Percentiles rank a stretch among this genome's conserved stretches.
phyloP scores from a whole-genome alignment of 2,797 vertebrate genomes.

The Neostethus bicornis region DNA sequence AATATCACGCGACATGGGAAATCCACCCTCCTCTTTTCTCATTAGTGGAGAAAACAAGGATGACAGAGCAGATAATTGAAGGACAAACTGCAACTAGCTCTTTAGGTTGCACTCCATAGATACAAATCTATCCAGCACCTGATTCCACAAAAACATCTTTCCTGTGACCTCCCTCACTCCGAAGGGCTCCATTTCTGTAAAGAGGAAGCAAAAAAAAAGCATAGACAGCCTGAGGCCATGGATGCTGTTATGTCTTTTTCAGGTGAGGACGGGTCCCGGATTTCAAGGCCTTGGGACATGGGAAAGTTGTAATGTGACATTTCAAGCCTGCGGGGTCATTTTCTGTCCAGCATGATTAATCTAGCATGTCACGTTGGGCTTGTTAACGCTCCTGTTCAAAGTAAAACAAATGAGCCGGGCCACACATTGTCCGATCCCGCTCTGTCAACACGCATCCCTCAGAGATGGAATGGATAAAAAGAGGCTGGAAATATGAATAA shows the following conservation, averaged over 20 bases:
- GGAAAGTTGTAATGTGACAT: conserved; percentile 53
- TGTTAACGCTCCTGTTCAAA: conserved; percentile 73
- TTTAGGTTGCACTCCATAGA: conserved; percentile 18
- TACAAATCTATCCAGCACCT: conserved; percentile 8
- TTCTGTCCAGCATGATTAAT: conserved; percentile 65
- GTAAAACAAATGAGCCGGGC: conserved; percentile 65
- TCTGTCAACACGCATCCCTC: conserved; percentile 71
- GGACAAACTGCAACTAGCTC: conserved; percentile 24
- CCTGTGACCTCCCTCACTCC: conserved; percentile 45
- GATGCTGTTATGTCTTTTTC: conserved; percentile 50
- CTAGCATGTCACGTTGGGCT: conserved; percentile 65
- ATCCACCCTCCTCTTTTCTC: no score
- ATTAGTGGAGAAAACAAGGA: no score
- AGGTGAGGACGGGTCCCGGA: conserved; percentile 43
- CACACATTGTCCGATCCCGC: conserved; percentile 54
- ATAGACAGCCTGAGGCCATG: conserved; percentile 52
- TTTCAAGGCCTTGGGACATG: conserved; percentile 48
- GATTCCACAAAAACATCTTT: conserved; percentile 39
- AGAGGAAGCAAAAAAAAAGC: conserved; percentile 58
- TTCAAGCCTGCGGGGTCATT: conserved; percentile 57
- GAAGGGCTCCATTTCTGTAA: conserved; percentile 43
- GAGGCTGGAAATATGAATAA: conserved; percentile 71
- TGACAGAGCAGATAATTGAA: no score
- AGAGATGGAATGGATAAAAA: conserved; percentile 69
- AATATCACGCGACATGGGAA: no score